Evolutionary conservation across 2,797 vertebrate species (phyloP), one percentile per base, ranked within the genome.

Genomic region (Thunnus albacares): DNA sequence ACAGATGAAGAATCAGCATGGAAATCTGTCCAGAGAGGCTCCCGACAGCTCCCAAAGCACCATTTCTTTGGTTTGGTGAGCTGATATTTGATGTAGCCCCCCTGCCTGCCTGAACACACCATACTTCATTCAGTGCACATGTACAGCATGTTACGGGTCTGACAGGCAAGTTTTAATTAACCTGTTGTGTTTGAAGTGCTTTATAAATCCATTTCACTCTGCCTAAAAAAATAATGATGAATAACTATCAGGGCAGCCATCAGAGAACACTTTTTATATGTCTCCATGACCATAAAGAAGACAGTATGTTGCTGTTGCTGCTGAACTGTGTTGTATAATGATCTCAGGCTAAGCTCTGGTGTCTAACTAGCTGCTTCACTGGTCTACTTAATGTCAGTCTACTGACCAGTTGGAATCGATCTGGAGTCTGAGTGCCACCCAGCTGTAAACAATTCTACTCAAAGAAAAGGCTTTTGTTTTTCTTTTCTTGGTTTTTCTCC

Each of bases 311-410:
- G 33, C 45, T 64, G 52, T 28, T 62, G 75, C 71, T 74, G 64
- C 66, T 63, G 47, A 55, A 49, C 55, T 61, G 14, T 33, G 49
- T 55, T 85, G 66, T 79, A 69, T 77, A 89, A 90, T 82, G 80
- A 87, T 84, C 79, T 81, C 75, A 68, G 69, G 35, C 68, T 78
- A 79, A 88, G 84, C 89, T 80, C 85, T 81, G 64, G 74, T 84
- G 82, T 84, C 77, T 82, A 84, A 89, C 86, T 91, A 87, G 80
- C 83, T 85, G 89, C 90, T 90, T 88, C 87, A 90, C 81, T 88
- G 90, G 82, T 90, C 88, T 84, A 87, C 79, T 81, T 89, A 86
- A 90, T 87, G 85, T 87, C 85, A 81, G 83, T 77, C 81, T 58
- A 77, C 55, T 0, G 47, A 83, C 71, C 75, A 83, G 82, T 28